Evolutionary conservation across 2,797 vertebrate genomes (phyloP), one percentile per base, ranked within the genome.

Genomic region (Ctenopoma multispine): DNA sequence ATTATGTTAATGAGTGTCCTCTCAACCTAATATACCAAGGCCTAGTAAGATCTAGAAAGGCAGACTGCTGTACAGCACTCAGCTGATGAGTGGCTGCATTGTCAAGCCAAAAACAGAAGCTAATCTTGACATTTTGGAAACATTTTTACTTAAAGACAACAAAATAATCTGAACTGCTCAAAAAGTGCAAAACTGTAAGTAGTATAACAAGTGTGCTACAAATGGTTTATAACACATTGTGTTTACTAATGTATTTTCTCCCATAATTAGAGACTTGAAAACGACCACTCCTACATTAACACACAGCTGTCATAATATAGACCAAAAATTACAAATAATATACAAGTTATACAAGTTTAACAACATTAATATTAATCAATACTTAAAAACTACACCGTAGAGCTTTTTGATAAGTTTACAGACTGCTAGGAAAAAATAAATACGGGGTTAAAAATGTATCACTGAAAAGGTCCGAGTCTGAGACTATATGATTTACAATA

Each of bases 101-200:
- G 12, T 63, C 20, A 38, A 40, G 23, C 10, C 10, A 57, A 34
- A 60, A 70, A 47, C 13, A 6, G 38, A 14, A 40, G 4, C 13
- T 24, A 17, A 49, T 61, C 18, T 40, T 68, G 18, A 58, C 47
- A 54, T 14, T 53, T 18, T 34, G 1, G 12, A 65, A 69, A 55
- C n/a, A 27, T 27, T 27, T 4, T 27, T 27, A 2, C 4, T 27
- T 27, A 27, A 27, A 27, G 24, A 27, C 24, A 27, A 27, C 24
- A 4, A 27, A 2, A 4, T 27, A 27, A 27, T 27, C 24, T 27
- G 24, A 27, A 27, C 24, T 27, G 24, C 24, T 27, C 24, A 27
- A 38, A 38, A 38, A 11, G 36, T 14, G 3, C 3, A 7, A n/a
- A 29, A 12, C 36, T 3, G 21, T 36, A 14, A 5, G 4, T 24